Base-by-base conservation (phyloP, 2,797 vertebrate species). In the Heliangelus exortis region DNA sequence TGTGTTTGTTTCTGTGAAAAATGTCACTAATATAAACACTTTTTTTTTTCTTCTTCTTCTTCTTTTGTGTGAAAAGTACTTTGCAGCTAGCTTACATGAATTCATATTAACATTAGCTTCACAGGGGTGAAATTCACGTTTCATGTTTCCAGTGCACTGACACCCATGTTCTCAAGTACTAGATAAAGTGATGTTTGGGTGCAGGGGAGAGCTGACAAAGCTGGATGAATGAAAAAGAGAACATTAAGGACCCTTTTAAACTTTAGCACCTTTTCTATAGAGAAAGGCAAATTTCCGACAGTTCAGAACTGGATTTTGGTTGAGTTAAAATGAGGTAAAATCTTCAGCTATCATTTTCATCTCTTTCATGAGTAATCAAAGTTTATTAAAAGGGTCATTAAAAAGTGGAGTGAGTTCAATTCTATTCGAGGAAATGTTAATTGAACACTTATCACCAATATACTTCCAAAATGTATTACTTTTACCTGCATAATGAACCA, bases 1-100 rank as follows among this genome's bases (percentile, higher is more conserved):
- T 83, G 65, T 15, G 33, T 63, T 91, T 86, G 45, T 79, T 94
- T 95, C 73, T 88, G 87, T 63, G 69, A 95, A 96, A 94, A 95
- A 86, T 67, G 36, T 87, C 93, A 59, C 82, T 63, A 57, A 67
- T 71, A 76, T 39, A 39, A 21, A 91, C 0, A 1, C 3, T 83
- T 87, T 48, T 74, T 26, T 47, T 67, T 6, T 61, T 15, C n/a
- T 74, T 59, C 26, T 50, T 10, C 50, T 62, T 51, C 15, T 26
- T 68, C 36, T 43, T 94, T 74, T 41, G 3, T 9, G 1, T 59
- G 59, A 67, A 82, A 71, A 91, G 39, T 72, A 68, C 43, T 92
- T 93, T 61, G 57, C 63, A 89, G 75, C 10, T 57, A 51, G n/a
- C 54, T 94, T 68, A 36, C 17, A 58, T 6, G 29, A 91, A 81